These are phyloP conservation scores for Ochlodes sylvanus DNA, from an alignment of 2,888 invertebrate species.

Conservation along the genomic window DNA sequence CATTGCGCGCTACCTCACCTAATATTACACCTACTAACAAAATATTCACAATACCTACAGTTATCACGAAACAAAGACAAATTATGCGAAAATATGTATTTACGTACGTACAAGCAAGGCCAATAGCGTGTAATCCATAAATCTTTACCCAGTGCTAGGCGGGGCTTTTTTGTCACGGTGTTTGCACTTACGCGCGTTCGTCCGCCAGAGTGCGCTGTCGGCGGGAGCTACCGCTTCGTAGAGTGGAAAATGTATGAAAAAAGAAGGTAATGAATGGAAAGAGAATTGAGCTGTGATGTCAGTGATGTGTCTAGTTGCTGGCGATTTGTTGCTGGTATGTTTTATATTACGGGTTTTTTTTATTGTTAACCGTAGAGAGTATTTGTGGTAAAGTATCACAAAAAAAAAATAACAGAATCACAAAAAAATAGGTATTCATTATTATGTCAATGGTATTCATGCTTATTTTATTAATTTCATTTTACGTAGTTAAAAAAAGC, in stretches of 20 bases:
- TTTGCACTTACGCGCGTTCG: constrained; percentile 19
- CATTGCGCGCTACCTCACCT: too few species aligned
- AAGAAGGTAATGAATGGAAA: constrained; percentile 19
- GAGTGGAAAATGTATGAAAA: constrained; percentile 34
- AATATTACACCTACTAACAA: too few species aligned
- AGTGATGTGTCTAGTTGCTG: not conserved
- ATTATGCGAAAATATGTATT: not conserved
- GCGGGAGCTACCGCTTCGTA: constrained; percentile 13
- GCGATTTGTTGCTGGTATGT: too few species aligned
- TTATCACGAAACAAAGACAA: not conserved
- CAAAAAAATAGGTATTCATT: too few species aligned
- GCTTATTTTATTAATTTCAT: too few species aligned
- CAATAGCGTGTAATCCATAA: constrained; percentile 31
- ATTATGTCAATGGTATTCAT: too few species aligned
- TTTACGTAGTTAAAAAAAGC: too few species aligned
- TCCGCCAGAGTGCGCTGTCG: constrained; percentile 24
- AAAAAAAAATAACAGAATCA: too few species aligned
- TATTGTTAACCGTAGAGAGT: too few species aligned
- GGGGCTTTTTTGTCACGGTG: constrained; percentile 29
- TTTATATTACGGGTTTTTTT: too few species aligned
- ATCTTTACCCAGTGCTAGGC: constrained; percentile 7
- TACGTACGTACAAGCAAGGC: not conserved
- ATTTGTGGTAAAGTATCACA: too few species aligned
- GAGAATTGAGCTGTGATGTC: not conserved
- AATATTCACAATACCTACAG: too few species aligned